Percentiles rank a stretch among this genome's conserved stretches.
These are phyloP conservation scores for Brachyhypopomus occidentalis DNA, from an alignment of 2,113 vertebrate species.

Conservation along the genomic window DNA sequence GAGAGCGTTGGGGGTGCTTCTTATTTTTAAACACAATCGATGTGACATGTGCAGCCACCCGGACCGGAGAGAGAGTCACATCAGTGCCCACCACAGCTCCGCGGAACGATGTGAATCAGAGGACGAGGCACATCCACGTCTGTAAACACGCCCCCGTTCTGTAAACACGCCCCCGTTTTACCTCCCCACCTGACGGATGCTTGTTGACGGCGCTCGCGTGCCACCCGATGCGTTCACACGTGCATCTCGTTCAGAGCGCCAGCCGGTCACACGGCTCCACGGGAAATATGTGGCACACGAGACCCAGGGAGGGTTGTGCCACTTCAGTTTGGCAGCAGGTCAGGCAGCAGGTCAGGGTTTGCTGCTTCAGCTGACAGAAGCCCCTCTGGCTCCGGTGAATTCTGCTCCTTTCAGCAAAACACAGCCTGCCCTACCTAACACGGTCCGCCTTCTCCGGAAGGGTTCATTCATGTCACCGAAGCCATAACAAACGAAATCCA, in stretches of 20 bases:
- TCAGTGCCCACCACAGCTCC: constrained; percentile 57
- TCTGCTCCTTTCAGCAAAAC: constrained; percentile 6
- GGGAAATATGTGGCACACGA: not conserved
- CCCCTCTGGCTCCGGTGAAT: constrained; percentile 31
- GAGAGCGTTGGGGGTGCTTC: not conserved
- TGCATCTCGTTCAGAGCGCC: not conserved
- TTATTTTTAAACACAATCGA: constrained; percentile 21
- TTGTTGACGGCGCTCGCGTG: not conserved
- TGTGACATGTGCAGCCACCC: constrained; percentile 55
- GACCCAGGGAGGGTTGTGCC: not conserved
- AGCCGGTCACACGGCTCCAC: not conserved
- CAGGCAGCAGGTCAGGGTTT: constrained; percentile 3
- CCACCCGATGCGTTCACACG: not conserved
- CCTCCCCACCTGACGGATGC: no score
- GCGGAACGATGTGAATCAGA: constrained; percentile 72
- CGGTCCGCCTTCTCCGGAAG: not conserved
- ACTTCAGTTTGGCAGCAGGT: constrained; percentile 25
- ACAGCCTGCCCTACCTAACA: not conserved
- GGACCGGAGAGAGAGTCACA: constrained; percentile 59
- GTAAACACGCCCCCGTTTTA: not conserved
- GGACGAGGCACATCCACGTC: constrained; percentile 37
- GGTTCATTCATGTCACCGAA: not conserved
- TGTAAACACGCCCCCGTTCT: not conserved
- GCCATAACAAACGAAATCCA: not conserved
- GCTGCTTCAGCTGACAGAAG: constrained; percentile 17